A percentile compares a stretch with the other conserved stretches of the same genome.
Evolutionary conservation across 2,797 vertebrate genomes (phyloP).

Genomic region (Rhinophrynus dorsalis): DNA sequence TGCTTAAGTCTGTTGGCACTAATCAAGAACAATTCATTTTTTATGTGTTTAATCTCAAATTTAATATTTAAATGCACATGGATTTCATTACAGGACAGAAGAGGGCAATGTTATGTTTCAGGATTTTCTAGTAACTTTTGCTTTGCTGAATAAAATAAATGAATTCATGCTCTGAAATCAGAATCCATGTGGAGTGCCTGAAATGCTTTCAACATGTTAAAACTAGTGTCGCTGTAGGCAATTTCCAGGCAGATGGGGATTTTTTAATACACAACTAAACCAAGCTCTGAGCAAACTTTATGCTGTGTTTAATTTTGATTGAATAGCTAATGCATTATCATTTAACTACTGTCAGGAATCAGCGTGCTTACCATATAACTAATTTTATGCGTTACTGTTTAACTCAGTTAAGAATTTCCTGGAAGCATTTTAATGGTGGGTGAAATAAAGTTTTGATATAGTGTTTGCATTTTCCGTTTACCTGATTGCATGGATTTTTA

Average conservation of each 20-base stretch:
- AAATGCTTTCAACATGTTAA: background rate
- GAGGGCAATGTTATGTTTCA: too few relatives aligned
- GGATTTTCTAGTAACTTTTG: too few relatives aligned
- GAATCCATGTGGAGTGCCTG: background rate
- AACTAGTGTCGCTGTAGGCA: background rate
- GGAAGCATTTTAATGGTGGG: constrained; percentile 28
- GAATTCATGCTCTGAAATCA: background rate
- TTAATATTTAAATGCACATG: too few relatives aligned
- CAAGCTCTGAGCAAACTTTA: background rate
- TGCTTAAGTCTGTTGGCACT: too few relatives aligned
- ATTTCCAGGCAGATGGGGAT: background rate
- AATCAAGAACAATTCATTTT: too few relatives aligned
- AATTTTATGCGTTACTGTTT: constrained; percentile 38
- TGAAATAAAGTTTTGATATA: constrained; percentile 27
- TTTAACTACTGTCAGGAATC: constrained; percentile 26
- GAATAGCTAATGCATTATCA: constrained; percentile 37
- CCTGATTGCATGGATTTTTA: constrained; percentile 3
- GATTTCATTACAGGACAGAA: too few relatives aligned
- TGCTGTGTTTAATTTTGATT: constrained; percentile 19
- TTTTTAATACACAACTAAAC: background rate
- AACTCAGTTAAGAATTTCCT: constrained; percentile 24
- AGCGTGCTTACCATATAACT: constrained; percentile 33
- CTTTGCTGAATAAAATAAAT: too few relatives aligned
- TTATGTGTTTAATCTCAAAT: too few relatives aligned
- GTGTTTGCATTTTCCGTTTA: constrained; percentile 14